Evolutionary conservation across 2,113 vertebrate species (phyloP), one percentile per base, ranked within the genome.

Genomic region (Casuarius casuarius): DNA sequence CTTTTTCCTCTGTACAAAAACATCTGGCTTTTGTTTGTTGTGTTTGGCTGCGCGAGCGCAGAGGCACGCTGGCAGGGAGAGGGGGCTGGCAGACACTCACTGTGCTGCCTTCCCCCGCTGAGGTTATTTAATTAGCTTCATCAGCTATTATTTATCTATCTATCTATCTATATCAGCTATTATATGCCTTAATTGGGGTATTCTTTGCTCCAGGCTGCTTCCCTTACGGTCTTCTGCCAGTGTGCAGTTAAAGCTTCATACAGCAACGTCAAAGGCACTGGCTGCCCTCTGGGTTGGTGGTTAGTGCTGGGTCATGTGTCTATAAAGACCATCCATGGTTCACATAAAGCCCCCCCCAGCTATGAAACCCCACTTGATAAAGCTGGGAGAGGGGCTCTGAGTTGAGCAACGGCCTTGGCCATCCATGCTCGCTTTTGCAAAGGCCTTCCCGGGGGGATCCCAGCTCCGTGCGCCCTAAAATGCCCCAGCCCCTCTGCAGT

Each of bases 1-100:
- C 38, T 38, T 38, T 38, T 38, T 38, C 38, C 38, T 38, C 38
- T 38, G 38, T 38, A 38, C 38, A 8, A 59, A 72, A 85, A 92
- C 82, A 82, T 84, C 91, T 95, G 91, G 66, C 48, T 63, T 70
- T 46, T 84, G 33, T 87, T 92, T 95, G 91, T 75, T 95, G 91
- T 90, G 71, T 56, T 93, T 82, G 92, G 88, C 9, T 0, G 11
- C 0, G 0, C 0, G 0, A 46, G 51, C 15, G 12, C 0, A 2
- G 72, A 72, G 0, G 51, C 3, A 5, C 2, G 29, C 23, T 0
- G 1, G 42, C 28, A 74, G 66, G 61, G 20, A 56, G 52, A 59
- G 66, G 70, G 44, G 84, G 72, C 71, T 33, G 66, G 40, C 44
- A 46, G 44, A 14, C 44, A 15, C 44, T 46, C 44, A 6, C 75